A percentile compares a stretch with the other conserved stretches of the same genome.
Conservation (phyloP, 2,113 vertebrate genomes). For the Macaca mulatta region DNA sequence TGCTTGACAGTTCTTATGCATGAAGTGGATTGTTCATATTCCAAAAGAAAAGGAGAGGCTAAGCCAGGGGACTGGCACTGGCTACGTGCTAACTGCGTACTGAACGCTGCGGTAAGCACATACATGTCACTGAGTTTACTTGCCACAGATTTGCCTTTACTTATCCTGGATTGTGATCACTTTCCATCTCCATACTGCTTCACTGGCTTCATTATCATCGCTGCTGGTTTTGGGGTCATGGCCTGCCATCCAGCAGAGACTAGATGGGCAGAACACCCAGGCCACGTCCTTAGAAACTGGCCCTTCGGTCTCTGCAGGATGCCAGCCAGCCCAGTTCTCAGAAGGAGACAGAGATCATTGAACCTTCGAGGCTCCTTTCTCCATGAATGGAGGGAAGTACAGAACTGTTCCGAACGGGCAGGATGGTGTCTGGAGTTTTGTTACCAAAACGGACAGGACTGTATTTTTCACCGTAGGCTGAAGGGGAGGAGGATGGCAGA, state of each 20-base stretch:
- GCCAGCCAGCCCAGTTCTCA: rapidly evolving
- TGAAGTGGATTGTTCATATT: background rate
- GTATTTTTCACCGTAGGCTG: rapidly evolving
- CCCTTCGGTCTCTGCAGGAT: background rate
- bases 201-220: rapidly evolving
- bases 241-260: background rate
- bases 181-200: rapidly evolving
- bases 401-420: rapidly evolving
- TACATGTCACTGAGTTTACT: rapidly evolving
- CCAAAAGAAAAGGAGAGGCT: background rate
- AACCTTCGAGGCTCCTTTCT: background rate
- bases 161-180: rapidly evolving
- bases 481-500: background rate
- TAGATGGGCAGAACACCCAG: rapidly evolving
- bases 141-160: rapidly evolving
- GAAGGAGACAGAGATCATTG: rapidly evolving
- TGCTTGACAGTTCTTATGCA: rapidly evolving
- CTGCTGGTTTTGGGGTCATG: background rate
- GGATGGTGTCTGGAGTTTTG: background rate
- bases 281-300: background rate
- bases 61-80: background rate
- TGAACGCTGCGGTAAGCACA: rapidly evolving
- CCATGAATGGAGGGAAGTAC: rapidly evolving
- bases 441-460: background rate
- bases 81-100: background rate